These are phyloP conservation scores for Thalassophryne amazonica DNA, from an alignment of 2,797 vertebrate genomes.

Conservation along the genomic window DNA sequence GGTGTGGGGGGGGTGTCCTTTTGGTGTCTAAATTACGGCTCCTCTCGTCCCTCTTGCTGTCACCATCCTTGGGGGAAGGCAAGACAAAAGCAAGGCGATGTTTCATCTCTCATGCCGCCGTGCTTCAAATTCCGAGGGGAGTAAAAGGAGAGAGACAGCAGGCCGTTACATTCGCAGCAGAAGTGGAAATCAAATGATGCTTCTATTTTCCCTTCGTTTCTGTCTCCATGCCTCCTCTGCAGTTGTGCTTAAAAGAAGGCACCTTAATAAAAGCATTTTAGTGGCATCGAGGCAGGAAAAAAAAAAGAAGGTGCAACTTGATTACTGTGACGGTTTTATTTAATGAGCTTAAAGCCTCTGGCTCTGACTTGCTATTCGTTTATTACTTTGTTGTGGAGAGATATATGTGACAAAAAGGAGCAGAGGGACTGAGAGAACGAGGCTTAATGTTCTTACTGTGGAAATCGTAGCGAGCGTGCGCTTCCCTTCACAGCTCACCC, in stretches of 20 bases:
- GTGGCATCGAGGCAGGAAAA: constrained; percentile 41
- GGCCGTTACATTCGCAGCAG: constrained; percentile 39
- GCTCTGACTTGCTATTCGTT: constrained; percentile 51
- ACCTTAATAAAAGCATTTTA: constrained; percentile 61
- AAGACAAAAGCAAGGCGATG: constrained; percentile 69
- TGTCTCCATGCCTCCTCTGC: constrained; percentile 25
- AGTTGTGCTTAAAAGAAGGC: constrained; percentile 60
- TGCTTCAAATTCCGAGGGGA: constrained; percentile 70
- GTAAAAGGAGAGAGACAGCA: constrained; percentile 45
- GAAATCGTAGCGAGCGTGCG: constrained; percentile 28
- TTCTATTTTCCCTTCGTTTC: constrained; percentile 17
- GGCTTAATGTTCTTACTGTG: constrained; percentile 23
- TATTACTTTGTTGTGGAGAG: constrained; percentile 66
- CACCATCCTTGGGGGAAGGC: constrained; percentile 65
- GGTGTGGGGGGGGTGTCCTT: constrained; percentile 64
- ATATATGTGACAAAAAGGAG: constrained; percentile 59
- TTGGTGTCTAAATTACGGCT: constrained; percentile 76
- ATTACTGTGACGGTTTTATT: constrained; percentile 71
- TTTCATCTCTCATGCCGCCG: constrained; percentile 72
- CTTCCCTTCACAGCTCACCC: constrained; percentile 32
- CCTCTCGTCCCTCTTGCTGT: constrained; percentile 70
- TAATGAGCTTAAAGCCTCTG: constrained; percentile 72
- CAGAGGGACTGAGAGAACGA: constrained; percentile 26
- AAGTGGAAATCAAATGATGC: constrained; percentile 43
- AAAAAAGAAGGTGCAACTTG: constrained; percentile 52